A percentile compares a stretch with the other conserved stretches of the same genome.
phyloP scores from a whole-genome alignment of 2,113 vertebrate genomes.

The Hemiprocne comata region DNA sequence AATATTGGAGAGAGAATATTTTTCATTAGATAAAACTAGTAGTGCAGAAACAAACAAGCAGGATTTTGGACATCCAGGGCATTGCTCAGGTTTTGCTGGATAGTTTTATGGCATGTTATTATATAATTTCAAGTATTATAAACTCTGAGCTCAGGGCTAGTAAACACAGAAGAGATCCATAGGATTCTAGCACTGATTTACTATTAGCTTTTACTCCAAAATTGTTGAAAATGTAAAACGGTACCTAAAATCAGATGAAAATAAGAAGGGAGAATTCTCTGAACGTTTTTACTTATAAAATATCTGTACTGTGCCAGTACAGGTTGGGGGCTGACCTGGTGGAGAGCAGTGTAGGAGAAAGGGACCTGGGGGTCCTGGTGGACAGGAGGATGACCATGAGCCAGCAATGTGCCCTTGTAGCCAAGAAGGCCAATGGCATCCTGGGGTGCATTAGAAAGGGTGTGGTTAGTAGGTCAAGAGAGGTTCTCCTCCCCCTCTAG shows the following conservation, averaged over 20 bases:
- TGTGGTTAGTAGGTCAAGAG: too few species aligned
- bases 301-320: too few species aligned
- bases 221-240: neutral
- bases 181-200: neutral
- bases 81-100: neutral
- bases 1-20: neutral
- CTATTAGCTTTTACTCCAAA: neutral
- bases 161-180: neutral
- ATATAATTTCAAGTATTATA: neutral
- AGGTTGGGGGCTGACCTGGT: too few species aligned
- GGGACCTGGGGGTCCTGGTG: too few species aligned
- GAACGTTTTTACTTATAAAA: neutral
- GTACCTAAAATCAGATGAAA: neutral
- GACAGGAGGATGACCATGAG: too few species aligned
- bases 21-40: neutral
- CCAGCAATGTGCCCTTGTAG: too few species aligned
- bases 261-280: neutral
- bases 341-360: too few species aligned
- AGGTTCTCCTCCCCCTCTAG: too few species aligned
- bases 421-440: too few species aligned
- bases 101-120: neutral
- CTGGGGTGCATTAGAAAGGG: too few species aligned
- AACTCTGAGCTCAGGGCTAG: neutral
- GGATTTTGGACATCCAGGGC: neutral
- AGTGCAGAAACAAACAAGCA: neutral